Percentiles rank a stretch among this genome's conserved stretches.
Conservation (phyloP, 2,888 invertebrate genomes). For the Holacanthella duospinosa region DNA sequence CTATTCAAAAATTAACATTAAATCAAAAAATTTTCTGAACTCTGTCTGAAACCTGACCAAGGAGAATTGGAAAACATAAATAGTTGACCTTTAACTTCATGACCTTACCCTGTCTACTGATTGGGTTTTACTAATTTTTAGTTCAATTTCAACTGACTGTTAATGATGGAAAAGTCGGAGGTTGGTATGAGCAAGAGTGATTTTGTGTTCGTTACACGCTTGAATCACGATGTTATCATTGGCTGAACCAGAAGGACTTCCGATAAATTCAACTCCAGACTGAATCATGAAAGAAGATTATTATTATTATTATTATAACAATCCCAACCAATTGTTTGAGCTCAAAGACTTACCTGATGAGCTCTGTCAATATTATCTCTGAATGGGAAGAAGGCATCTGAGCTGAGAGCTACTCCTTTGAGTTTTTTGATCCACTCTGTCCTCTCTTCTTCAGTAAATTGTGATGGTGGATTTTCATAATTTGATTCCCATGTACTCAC, state of each 20-base stretch:
- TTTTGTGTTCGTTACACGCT: constrained; percentile 84
- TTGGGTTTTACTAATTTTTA: too few relatives aligned
- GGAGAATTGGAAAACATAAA: too few relatives aligned
- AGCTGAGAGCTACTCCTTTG: constrained; percentile 71
- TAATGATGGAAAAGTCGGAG: constrained; percentile 89
- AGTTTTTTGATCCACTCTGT: constrained; percentile 59
- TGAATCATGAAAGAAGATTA: constrained; percentile 46
- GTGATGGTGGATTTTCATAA: constrained; percentile 61
- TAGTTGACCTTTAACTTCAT: too few relatives aligned
- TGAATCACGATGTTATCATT: constrained; percentile 80
- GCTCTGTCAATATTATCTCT: constrained; percentile 93
- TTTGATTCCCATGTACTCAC: constrained; percentile 60
- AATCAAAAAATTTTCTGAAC: too few relatives aligned
- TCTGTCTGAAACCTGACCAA: too few relatives aligned
- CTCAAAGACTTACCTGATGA: constrained; percentile 53
- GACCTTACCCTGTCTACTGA: too few relatives aligned
- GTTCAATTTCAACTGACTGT: too few relatives aligned
- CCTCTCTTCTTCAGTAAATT: constrained; percentile 57
- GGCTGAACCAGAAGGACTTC: constrained; percentile 85
- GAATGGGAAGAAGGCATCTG: constrained; percentile 98
- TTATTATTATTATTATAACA: too few relatives aligned
- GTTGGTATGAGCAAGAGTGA: constrained; percentile 77
- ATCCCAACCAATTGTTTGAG: background rate
- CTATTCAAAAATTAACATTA: too few relatives aligned
- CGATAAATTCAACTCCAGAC: constrained; percentile 90